phyloP scores from a whole-genome alignment of 2,113 vertebrate genomes.

The Cynopterus brachyotis region DNA sequence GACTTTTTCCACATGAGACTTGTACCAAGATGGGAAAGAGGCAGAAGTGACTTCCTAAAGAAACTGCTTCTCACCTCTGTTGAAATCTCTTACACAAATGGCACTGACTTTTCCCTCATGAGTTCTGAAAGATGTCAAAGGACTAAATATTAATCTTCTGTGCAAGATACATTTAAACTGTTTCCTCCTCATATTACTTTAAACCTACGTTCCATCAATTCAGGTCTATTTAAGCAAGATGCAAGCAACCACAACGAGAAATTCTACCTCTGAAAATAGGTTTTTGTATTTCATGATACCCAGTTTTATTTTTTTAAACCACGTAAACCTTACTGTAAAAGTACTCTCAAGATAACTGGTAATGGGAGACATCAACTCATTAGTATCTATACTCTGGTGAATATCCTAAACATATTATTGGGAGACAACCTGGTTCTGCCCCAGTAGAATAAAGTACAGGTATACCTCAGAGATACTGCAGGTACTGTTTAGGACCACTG shows the following conservation, averaged over 20 bases:
- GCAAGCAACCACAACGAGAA: not conserved
- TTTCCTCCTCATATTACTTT: not conserved
- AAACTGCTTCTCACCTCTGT: not conserved
- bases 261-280: not conserved
- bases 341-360: not conserved
- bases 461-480: not conserved
- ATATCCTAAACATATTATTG: not conserved
- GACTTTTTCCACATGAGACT: not conserved
- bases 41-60: not conserved
- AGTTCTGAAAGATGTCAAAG: not conserved
- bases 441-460: not conserved
- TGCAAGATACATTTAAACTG: not conserved
- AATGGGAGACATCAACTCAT: not conserved
- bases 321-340: constrained; percentile 19
- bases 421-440: not conserved
- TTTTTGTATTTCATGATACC: not conserved
- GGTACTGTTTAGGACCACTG: not conserved
- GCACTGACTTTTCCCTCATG: not conserved
- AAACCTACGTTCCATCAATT: not conserved
- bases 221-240: constrained; percentile 7
- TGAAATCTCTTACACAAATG: not conserved
- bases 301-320: not conserved
- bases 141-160: not conserved
- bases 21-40: not conserved
- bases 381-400: not conserved